Evolutionary conservation across 2,113 vertebrate species (phyloP).

Genomic region (Ornithorhynchus anatinus): DNA sequence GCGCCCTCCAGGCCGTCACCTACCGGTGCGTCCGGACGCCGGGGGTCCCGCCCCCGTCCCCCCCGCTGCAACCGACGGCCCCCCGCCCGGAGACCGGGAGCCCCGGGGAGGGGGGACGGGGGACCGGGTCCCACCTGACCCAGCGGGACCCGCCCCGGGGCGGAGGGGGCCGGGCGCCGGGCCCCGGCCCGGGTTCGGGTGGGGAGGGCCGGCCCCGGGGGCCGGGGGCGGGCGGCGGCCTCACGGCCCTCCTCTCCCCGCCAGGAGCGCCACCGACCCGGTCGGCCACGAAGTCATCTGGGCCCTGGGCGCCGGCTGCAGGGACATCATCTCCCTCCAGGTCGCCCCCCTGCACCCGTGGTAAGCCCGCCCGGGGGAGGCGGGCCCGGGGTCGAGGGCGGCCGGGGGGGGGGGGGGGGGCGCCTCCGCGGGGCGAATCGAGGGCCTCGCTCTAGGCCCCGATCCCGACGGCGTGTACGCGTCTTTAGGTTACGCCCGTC

Average conservation of each 20-base stretch:
- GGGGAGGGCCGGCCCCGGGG: too few relatives aligned
- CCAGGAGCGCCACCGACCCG: slow-evolving; percentile 93
- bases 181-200: too few relatives aligned
- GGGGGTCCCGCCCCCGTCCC: too few relatives aligned
- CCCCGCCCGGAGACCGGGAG: too few relatives aligned
- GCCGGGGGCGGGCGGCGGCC: neutral
- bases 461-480: too few relatives aligned
- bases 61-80: neutral
- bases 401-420: neutral
- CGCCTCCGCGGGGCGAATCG: neutral
- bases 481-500: too few relatives aligned
- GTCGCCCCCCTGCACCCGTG: slow-evolving; percentile 96
- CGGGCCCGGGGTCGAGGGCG: neutral
- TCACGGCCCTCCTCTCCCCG: slow-evolving; percentile 13
- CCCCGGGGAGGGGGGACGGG: too few relatives aligned
- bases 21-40: slow-evolving; percentile 80
- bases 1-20: slow-evolving; percentile 94
- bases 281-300: slow-evolving; percentile 98
- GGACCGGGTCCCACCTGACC: too few relatives aligned
- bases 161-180: too few relatives aligned
- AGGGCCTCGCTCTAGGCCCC: too few relatives aligned
- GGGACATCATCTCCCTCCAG: slow-evolving; percentile 98
- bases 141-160: too few relatives aligned
- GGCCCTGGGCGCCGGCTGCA: slow-evolving; percentile 96
- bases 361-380: slow-evolving; percentile 65